phyloP scores from a whole-genome alignment of 2,113 vertebrate species.

The mouse (Mus musculus) region GRCm39 chr12:93424501-93425000 shows the following conservation, averaged over 20 bases:
- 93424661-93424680: not conserved
- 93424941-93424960: not conserved
- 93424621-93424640: no score
- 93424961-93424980: not conserved
- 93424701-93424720: not conserved
- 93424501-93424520: not conserved
- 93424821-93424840: not conserved
- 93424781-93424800: not conserved
- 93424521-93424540: not conserved
- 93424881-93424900: conserved; percentile 29
- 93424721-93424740: not conserved
- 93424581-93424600: rapidly evolving
- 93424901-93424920: conserved; percentile 52
- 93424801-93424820: not conserved
- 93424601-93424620: no score
- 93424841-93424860: not conserved
- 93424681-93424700: not conserved
- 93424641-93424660: not conserved
- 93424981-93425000: not conserved
- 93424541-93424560: not conserved
- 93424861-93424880: conserved; percentile 12
- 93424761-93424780: not conserved
- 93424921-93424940: conserved; percentile 27
- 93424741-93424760: not conserved
- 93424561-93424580: not conserved